Conservation (phyloP, 2,797 vertebrate genomes). For the Lacerta viridis region DNA sequence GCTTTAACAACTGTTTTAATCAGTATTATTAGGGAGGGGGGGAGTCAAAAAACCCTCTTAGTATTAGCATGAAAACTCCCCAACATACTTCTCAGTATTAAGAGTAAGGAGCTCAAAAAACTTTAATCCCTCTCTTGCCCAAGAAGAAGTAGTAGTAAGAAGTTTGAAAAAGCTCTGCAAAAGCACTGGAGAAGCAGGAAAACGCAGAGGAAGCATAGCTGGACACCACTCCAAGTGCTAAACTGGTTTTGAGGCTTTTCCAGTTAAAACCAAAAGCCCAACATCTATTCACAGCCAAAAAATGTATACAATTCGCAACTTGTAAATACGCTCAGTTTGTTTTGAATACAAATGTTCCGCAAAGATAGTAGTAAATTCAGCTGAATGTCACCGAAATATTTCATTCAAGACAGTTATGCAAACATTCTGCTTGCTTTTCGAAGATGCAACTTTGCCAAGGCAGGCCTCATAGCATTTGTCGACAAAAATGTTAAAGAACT, state of each 20-base stretch:
- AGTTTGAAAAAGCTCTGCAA: too few species aligned
- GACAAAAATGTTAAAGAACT: constrained; percentile 59
- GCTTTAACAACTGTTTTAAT: background rate
- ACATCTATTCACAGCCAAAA: background rate
- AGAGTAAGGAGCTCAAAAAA: background rate
- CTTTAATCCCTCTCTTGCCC: background rate
- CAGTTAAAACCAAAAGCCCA: too few species aligned
- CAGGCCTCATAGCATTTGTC: constrained; percentile 61
- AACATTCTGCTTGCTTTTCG: constrained; percentile 61
- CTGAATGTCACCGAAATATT: constrained; percentile 64
- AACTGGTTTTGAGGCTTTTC: too few species aligned
- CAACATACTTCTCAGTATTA: background rate
- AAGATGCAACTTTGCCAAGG: constrained; percentile 59
- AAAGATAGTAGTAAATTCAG: constrained; percentile 58
- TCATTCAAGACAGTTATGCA: constrained; percentile 60
- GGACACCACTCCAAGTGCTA: too few species aligned
- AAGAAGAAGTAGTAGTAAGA: too few species aligned
- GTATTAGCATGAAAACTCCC: too few species aligned
- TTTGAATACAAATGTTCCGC: constrained; percentile 60
- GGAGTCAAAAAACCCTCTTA: background rate
- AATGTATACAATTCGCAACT: background rate
- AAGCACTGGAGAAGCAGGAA: too few species aligned
- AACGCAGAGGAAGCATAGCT: too few species aligned
- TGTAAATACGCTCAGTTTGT: constrained; percentile 21
- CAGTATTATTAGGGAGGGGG: background rate